Evolutionary conservation across 1,140 invertebrate genomes (phyloP), one percentile per base, ranked within the genome.

Genomic region (Protaetia brevitarsis): DNA sequence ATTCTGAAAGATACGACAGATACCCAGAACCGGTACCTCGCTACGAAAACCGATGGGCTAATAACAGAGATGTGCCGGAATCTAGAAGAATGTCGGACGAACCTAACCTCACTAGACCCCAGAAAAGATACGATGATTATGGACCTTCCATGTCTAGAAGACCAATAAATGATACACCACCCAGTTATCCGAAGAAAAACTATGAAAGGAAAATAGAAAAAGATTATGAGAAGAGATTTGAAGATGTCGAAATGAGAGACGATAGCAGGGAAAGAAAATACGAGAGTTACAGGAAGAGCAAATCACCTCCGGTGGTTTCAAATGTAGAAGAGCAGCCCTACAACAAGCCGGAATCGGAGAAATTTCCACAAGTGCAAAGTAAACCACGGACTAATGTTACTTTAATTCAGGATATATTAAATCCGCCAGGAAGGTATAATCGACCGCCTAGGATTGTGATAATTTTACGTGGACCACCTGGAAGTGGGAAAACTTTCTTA

Each of bases 401-500:
- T 3, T 80, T 89, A 76, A 88, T 97, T 65, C 92, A 96, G 76
- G 94, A 97, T 76, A 73, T 98, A 21, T 77, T 97, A 65, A 86
- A 83, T 69, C 76, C 79, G 56, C 93, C 90, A 51, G 93, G 88
- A 51, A 83, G 90, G 68, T 84, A 84, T 69, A 88, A 84, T 68
- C 82, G 94, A 74, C 93, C 94, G 51, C 81, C 84, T 21, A 89
- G 93, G 77, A 90, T 98, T 69, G 91, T 91, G 21, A 90, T 97
- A 60, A 93, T 98, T 71, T 78, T 98, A 10, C 81, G 96, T 78
- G 95, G 96, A 66, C 87, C 90, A 58, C 94, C 94, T 13, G 94
- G 95, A 1, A 92, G 92, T 79, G 94, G 94, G 45, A 96, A 96
- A 82, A 92, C 91, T 27, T 90, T 89, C 80, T 83, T 94, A 71